Base-by-base conservation (phyloP, 2,797 vertebrate species). In the Spea hammondii region DNA sequence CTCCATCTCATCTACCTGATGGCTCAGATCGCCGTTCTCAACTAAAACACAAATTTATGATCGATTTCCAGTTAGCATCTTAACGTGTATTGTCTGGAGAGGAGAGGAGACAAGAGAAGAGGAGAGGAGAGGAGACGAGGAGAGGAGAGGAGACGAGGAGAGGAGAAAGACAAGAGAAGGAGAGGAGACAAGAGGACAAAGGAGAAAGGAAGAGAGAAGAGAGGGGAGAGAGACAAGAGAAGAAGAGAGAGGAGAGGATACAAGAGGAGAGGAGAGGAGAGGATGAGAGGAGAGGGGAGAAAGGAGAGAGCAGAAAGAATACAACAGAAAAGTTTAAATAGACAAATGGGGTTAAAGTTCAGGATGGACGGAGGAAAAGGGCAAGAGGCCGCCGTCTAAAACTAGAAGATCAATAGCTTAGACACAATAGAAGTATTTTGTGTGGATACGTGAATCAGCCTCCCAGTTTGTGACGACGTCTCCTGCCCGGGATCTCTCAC, bases 1-100 rank as follows among this genome's bases (percentile, higher is more conserved):
- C 83, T 93, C 93, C 0, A 89, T 83, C 84, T 94, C 93, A 72
- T 94, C 92, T 85, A 91, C 83, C 82, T 92, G 93, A 13, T 88
- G 87, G 55, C 82, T 89, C 47, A 93, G 70, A 64, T 95, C 94
- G 44, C 87, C 86, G 64, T 92, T 94, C 72, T 95, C 93, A 72
- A 90, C 94, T 94, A 83, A 69, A 68, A 77, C 45, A 48, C 11
- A 59, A 69, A 47, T 47, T 66, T 12, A 66, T 66, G 8, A 45
- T 10, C 65, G 32, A 32, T 32, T 32, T 32, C 32, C 32, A 32
- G 32, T 32, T 32, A 32, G 32, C 11, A 7, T 54, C 11, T 54
- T 54, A 54, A 32, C 32, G 32, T 2, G 32, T 32, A 32, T 32
- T 1, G 32, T 32, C 32, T 32, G 32, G 32, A 55, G 54, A 55